Conservation (phyloP, 2,888 invertebrate species). For the Andrena hattorfiana region DNA sequence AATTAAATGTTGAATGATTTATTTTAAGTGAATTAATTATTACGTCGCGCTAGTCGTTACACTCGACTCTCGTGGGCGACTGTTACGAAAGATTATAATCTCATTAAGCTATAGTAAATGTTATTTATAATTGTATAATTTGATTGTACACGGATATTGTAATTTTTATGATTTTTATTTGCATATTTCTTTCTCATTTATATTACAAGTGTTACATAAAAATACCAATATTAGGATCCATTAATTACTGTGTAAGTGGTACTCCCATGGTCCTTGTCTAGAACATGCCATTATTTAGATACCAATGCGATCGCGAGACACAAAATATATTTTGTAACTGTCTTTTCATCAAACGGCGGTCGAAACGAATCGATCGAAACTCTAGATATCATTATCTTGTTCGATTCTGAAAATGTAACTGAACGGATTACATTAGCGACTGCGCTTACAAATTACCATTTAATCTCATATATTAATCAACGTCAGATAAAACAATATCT, state of each 20-base stretch:
- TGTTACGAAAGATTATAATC: too few species aligned
- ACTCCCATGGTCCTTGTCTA: constrained; percentile 57
- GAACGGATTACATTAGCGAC: constrained; percentile 34
- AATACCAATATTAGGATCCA: constrained; percentile 67
- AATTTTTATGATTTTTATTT: constrained; percentile 42
- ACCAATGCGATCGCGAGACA: too few species aligned
- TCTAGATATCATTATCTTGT: constrained; percentile 5
- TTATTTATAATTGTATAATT: too few species aligned
- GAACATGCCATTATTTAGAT: constrained; percentile 49
- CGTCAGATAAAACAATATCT: constrained; percentile 63
- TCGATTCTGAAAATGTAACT: constrained; percentile 18
- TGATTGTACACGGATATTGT: constrained; percentile 30
- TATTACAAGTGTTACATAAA: constrained; percentile 72
- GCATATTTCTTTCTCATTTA: constrained; percentile 61
- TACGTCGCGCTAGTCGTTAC: too few species aligned
- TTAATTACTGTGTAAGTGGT: constrained; percentile 58
- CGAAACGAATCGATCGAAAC: not conserved
- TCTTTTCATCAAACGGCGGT: too few species aligned
- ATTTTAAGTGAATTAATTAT: too few species aligned
- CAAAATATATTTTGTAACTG: too few species aligned
- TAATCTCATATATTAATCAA: constrained; percentile 43
- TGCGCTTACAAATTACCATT: constrained; percentile 44
- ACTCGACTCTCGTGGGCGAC: too few species aligned
- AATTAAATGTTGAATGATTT: too few species aligned
- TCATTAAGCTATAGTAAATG: too few species aligned